phyloP scores from a whole-genome alignment of 2,888 invertebrate genomes.

The Nomada ruficornis region DNA sequence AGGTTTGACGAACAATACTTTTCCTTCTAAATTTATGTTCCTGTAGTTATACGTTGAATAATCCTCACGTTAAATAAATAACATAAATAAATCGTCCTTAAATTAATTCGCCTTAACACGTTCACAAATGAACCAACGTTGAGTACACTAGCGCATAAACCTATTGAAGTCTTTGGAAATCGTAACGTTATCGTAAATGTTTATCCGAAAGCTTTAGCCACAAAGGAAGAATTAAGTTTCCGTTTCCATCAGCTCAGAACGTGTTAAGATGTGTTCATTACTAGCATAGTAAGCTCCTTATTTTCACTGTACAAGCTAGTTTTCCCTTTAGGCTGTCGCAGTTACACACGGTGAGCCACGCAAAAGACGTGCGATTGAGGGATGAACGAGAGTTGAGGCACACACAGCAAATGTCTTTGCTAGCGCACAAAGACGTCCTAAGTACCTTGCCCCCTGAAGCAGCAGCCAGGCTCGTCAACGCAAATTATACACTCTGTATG shows the following conservation, averaged over 20 bases:
- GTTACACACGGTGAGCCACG: slow-evolving; percentile 90
- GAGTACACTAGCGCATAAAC: not conserved
- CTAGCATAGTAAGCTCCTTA: slow-evolving; percentile 60
- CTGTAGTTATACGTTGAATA: not conserved
- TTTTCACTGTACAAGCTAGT: slow-evolving; percentile 75
- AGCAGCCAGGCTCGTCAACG: slow-evolving; percentile 90
- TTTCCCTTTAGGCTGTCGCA: slow-evolving; percentile 88
- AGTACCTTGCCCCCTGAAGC: slow-evolving; percentile 89
- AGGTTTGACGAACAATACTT: slow-evolving; percentile 24
- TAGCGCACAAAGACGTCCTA: slow-evolving; percentile 90
- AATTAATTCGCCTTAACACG: not conserved
- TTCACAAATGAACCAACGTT: not conserved
- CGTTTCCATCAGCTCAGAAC: not conserved
- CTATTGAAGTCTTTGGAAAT: not conserved
- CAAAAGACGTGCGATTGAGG: slow-evolving; percentile 90
- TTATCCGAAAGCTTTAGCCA: not conserved
- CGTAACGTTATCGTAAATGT: not conserved
- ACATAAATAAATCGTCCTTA: not conserved
- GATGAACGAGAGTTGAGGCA: slow-evolving; percentile 91
- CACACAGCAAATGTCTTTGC: slow-evolving; percentile 89
- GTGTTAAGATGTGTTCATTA: slow-evolving; percentile 12
- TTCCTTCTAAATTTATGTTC: slow-evolving; percentile 6
- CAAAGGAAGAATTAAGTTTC: slow-evolving; percentile 6
- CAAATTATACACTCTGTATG: slow-evolving; percentile 91
- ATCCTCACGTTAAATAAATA: not conserved